These are phyloP conservation scores for Paedocypris sp. DNA, from an alignment of 2,113 vertebrate species.

Conservation along the genomic window DNA sequence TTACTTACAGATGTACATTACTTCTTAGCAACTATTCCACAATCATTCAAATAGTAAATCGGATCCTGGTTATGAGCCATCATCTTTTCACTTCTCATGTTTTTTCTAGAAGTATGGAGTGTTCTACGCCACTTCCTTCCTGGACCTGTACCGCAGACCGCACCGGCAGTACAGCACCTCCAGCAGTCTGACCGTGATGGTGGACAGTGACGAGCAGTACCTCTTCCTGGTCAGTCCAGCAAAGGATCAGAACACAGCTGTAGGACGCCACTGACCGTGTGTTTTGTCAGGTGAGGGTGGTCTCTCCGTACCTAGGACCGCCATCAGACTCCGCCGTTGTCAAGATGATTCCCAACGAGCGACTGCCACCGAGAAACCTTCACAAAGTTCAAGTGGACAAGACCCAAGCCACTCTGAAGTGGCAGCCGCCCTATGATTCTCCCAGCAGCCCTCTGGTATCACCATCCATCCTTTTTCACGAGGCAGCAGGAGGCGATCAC, in stretches of 20 bases:
- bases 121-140: conserved; percentile 89
- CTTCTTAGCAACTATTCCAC: no score
- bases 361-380: conserved; percentile 86
- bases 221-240: conserved; percentile 85
- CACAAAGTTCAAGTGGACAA: conserved; percentile 69
- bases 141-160: conserved; percentile 81
- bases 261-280: no score
- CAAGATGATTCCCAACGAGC: conserved; percentile 90
- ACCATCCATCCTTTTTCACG: no score
- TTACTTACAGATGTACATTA: no score
- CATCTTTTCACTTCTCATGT: not conserved
- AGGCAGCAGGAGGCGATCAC: no score
- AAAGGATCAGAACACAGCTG: no score
- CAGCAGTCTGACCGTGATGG: conserved; percentile 66
- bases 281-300: conserved; percentile 69
- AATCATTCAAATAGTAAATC: no score
- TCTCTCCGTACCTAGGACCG: conserved; percentile 78
- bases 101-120: conserved; percentile 57
- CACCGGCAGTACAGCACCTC: conserved; percentile 52
- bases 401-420: conserved; percentile 76
- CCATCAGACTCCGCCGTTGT: conserved; percentile 79
- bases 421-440: conserved; percentile 86
- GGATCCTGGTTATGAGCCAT: not conserved
- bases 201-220: conserved; percentile 83
- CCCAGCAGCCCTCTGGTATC: conserved; percentile 76